Evolutionary conservation across 2,113 vertebrate genomes (phyloP), one percentile per base, ranked within the genome.

Genomic region (Pelecanus crispus): DNA sequence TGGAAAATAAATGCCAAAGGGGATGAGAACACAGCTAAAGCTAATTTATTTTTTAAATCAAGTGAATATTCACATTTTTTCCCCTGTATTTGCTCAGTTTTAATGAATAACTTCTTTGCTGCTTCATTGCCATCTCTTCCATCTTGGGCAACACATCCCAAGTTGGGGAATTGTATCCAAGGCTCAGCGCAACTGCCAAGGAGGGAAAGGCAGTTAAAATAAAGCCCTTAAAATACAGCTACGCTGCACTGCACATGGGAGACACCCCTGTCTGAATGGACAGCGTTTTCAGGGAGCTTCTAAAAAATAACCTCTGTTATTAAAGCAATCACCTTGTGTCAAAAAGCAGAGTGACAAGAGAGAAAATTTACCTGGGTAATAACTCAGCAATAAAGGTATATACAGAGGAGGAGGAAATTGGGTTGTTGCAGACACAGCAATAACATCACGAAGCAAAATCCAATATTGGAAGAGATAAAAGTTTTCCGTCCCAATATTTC

Each of bases 391-490:
- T 56, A 85, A 85, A 91, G 65, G 73, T 40, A 16, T 22, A 68
- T 40, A 83, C 34, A 87, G 82, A 81, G 70, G 47, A 93, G 83
- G 31, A 93, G 87, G 75, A 96, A 94, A 95, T 89, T 52, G 66
- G 83, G 68, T 26, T 91, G 56, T 36, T 90, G 92, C 85, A 92
- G 78, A 62, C 44, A 80, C 80, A 52, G 86, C 90, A 95, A 89
- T 80, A 95, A 93, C 71, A 71, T 29, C 16, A 9, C 5, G 32
- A 56, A 83, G 90, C 63, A 87, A 93, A 92, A 94, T 79, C 79
- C 95, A 96, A 94, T 95, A 96, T 91, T 82, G 75, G 91, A 88
- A 42, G 86, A 96, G 96, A 97, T 83, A 96, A 97, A 95, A 86
- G 79, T 94, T 92, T 95, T 67, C 87, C 16, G 1, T 88, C 55